phyloP scores from a whole-genome alignment of 1,140 invertebrate species.

The Hyles vespertilio region DNA sequence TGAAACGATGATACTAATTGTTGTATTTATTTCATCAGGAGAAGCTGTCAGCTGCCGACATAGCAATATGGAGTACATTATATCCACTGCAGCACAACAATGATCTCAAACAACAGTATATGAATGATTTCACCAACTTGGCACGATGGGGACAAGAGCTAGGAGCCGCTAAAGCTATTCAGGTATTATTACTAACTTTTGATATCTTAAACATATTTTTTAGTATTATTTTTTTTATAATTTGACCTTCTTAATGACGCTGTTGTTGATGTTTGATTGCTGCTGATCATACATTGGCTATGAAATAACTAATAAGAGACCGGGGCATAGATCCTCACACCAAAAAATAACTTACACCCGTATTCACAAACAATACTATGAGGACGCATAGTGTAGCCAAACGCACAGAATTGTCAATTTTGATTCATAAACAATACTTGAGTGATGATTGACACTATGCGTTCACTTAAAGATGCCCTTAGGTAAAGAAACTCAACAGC shows the following conservation, averaged over 20 bases:
- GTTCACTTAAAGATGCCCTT: no score
- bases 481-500: no score
- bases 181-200: conserved; percentile 50
- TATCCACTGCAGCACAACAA: conserved; percentile 74
- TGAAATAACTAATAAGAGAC: no score
- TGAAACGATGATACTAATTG: conserved; percentile 1
- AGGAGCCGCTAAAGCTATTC: conserved; percentile 58
- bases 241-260: not conserved
- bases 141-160: conserved; percentile 69
- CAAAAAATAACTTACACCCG: no score
- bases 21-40: conserved; percentile 54
- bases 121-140: conserved; percentile 71
- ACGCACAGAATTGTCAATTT: no score
- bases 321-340: no score
- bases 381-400: no score
- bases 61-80: conserved; percentile 80
- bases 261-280: no score
- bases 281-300: no score
- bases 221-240: not conserved
- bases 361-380: no score
- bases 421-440: no score
- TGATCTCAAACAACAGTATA: conserved; percentile 57
- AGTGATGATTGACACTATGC: no score
- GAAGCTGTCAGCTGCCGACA: conserved; percentile 77
- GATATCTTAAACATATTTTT: not conserved